Base-by-base conservation (phyloP, 2,113 vertebrate species). In the Tursiops truncatus region DNA sequence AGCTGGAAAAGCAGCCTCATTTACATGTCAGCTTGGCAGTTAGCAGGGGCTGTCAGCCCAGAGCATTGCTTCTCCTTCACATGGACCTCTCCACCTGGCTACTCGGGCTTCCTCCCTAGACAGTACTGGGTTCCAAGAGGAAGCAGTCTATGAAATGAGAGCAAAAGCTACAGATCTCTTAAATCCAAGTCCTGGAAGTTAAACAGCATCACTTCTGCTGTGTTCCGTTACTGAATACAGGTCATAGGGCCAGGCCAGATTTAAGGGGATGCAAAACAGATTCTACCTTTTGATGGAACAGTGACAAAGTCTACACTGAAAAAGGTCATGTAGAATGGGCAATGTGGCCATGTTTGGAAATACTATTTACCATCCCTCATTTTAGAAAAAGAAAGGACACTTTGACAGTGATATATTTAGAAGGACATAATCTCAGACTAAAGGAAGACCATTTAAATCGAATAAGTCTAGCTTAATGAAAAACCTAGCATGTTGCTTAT, bases 391-490 rank as follows among this genome's bases (percentile, higher is more conserved):
- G 36, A 23, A 4, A 33, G 47, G 44, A 33, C 6, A 44, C 62
- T 60, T 91, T 62, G 92, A 60, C 41, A 53, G 1, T 44, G 47
- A 38, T 53, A 41, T 36, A 79, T 60, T 93, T 89, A 63, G 44
- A 84, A 91, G 21, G 23, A 76, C 31, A 92, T 18, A 58, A 58
- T 88, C n/a, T 88, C 53, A 83, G 36, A 88, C 82, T 70, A 65
- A 92, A 70, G 25, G 33, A 65, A 50, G 15, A 71, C 76, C 11
- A 12, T 81, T 90, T 86, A 93, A 86, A 81, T 58, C 2, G 1
- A 62, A 95, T 50, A 93, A 68, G 38, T 91, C 18, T 68, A 86
- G 10, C 28, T 65, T 67, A 91, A 25, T 74, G 68, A 95, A 94
- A 68, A 95, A 63, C n/a, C 33, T n/a, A 73, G 7, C 77, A 36